Evolutionary conservation across 2,113 vertebrate genomes (phyloP).

Genomic region (Monopterus albus): DNA sequence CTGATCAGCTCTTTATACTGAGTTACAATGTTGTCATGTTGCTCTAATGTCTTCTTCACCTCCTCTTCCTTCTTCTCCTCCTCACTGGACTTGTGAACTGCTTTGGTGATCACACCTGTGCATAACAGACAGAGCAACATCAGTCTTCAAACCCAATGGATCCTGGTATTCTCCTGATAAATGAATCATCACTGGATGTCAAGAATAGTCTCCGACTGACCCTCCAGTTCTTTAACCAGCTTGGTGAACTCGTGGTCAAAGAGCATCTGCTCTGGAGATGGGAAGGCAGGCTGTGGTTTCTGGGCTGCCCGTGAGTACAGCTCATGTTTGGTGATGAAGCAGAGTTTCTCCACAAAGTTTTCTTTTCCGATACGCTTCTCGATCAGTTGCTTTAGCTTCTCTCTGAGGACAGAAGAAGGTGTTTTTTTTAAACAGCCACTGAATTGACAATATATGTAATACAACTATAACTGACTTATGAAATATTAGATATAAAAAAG

Average conservation of each 20-base stretch:
- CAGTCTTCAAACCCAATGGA: not conserved
- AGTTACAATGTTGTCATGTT: slow-evolving; percentile 96
- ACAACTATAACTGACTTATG: too few species aligned
- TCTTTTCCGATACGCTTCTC: slow-evolving; percentile 98
- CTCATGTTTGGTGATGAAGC: slow-evolving; percentile 97
- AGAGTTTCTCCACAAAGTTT: slow-evolving; percentile 96
- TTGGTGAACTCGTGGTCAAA: slow-evolving; percentile 99
- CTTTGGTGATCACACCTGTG: slow-evolving; percentile 94
- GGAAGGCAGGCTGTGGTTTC: slow-evolving; percentile 94
- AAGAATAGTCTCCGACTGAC: slow-evolving; percentile 75
- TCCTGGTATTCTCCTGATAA: not conserved
- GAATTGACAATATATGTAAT: too few species aligned
- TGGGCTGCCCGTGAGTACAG: slow-evolving; percentile 95
- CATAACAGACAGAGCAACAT: not conserved
- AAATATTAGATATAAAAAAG: too few species aligned
- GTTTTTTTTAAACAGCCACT: not conserved
- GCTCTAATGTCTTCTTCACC: slow-evolving; percentile 96
- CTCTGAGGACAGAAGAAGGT: slow-evolving; percentile 76
- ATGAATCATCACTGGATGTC: not conserved
- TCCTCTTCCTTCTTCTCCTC: slow-evolving; percentile 99
- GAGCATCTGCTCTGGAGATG: slow-evolving; percentile 94
- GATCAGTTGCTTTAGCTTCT: slow-evolving; percentile 97
- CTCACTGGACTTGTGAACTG: slow-evolving; percentile 96
- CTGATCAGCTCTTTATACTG: slow-evolving; percentile 98
- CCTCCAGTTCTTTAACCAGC: slow-evolving; percentile 96